Evolutionary conservation across 1,140 invertebrate genomes (phyloP), one percentile per base, ranked within the genome.

Genomic region (Brachionus rubens): DNA sequence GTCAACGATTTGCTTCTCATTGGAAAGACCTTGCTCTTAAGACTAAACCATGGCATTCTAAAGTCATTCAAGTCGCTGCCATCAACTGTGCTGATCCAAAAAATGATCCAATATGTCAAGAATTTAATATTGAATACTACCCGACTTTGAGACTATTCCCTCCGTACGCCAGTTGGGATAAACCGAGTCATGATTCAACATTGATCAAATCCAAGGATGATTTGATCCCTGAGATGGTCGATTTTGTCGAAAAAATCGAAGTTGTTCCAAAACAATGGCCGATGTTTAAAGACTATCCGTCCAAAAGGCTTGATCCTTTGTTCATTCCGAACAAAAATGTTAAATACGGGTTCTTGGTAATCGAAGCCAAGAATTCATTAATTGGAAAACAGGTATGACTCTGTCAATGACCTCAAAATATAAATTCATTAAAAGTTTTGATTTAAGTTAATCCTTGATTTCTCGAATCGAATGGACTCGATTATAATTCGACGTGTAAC

Each of bases 1-100:
- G 83, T 78, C 78, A 81, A 21, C 56, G 79, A 30, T 84, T 81
- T 77, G 82, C 82, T 5, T 4, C 33, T 16, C 28, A 54, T 62
- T 76, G 52, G 48, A 43, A 46, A 30, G 50, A 40, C 2, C 19
- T 76, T 26, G 72, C 48, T 1, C 10, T 30, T 7, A 30, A 41
- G n/a, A 76, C 52, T 2, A 76, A 76, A 59, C n/a, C 28, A 30
- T 76, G 72, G 72, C 48, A 76, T 28, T 41, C 28, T 41, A 76
- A 76, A 46, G 79, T 81, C 1, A 77, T 81, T 16, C 75, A 75
- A n/a, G 68, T 81, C 5, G 81, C 78, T 50, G 81, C 80, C 12
- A 78, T 82, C 12, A 81, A 81, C 65, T 82, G 81, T 76, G 79
- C 81, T 9, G 52, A 77, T n/a, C 40, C 65, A n/a, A 41, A 54